These are phyloP conservation scores for Pachymerium ferrugineum DNA, from an alignment of 2,888 invertebrate genomes.

Conservation along the genomic window DNA sequence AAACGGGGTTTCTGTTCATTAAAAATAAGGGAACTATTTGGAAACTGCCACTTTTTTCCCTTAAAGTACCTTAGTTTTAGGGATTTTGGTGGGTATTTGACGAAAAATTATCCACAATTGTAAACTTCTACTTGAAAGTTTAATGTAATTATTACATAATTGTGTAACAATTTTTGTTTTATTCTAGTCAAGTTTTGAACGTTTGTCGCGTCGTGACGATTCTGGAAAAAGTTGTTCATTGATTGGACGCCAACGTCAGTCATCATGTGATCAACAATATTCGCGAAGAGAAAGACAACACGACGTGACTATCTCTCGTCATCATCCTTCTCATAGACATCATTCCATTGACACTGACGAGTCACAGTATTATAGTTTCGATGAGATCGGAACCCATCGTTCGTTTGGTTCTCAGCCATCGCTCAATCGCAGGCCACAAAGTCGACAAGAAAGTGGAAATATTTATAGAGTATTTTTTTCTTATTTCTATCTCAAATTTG, in stretches of 20 bases:
- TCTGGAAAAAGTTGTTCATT: slow-evolving; percentile 35
- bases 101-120: too few relatives aligned
- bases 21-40: too few relatives aligned
- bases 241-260: slow-evolving; percentile 36
- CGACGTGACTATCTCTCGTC: neutral
- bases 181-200: slow-evolving; percentile 42
- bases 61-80: too few relatives aligned
- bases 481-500: neutral
- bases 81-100: too few relatives aligned
- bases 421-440: slow-evolving; percentile 38
- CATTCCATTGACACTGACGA: slow-evolving; percentile 37
- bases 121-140: too few relatives aligned
- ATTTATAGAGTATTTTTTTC: slow-evolving; percentile 31
- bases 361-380: slow-evolving; percentile 32
- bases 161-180: neutral
- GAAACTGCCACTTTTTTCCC: too few relatives aligned
- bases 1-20: too few relatives aligned
- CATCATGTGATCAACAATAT: slow-evolving; percentile 36
- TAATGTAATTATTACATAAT: too few relatives aligned
- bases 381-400: slow-evolving; percentile 36
- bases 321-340: slow-evolving; percentile 32
- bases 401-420: slow-evolving; percentile 38
- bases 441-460: slow-evolving; percentile 38
- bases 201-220: slow-evolving; percentile 38
- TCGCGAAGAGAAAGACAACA: slow-evolving; percentile 32